Conservation (phyloP, 2,888 invertebrate genomes). For the Anodontia alba region DNA sequence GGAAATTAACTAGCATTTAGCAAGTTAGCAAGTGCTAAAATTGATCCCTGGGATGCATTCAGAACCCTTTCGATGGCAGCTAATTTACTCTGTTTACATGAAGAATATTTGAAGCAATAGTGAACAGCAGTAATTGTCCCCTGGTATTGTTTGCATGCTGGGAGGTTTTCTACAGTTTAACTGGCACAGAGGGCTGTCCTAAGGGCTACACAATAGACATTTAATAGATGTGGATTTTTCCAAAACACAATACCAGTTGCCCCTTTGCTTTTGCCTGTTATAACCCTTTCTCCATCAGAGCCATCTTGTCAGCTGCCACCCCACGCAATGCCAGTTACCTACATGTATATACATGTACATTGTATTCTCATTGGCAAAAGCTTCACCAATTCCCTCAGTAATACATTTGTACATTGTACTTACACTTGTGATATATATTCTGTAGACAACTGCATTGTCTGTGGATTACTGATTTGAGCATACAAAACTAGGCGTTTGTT, state of each 20-base stretch:
- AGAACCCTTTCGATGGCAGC: slow-evolving; percentile 38
- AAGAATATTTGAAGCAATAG: slow-evolving; percentile 54
- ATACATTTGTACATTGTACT: no score
- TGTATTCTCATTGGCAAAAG: slow-evolving; percentile 19
- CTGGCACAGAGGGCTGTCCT: slow-evolving; percentile 40
- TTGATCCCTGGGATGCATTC: slow-evolving; percentile 47
- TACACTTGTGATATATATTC: slow-evolving; percentile 13
- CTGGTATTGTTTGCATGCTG: slow-evolving; percentile 35
- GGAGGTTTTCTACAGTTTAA: slow-evolving; percentile 42
- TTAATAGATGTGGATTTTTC: slow-evolving; percentile 40
- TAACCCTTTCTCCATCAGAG: slow-evolving; percentile 44
- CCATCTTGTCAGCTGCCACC: neutral
- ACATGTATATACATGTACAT: no score
- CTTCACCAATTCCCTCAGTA: slow-evolving; percentile 1
- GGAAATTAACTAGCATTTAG: no score
- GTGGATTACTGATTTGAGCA: slow-evolving; percentile 28
- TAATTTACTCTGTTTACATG: slow-evolving; percentile 20
- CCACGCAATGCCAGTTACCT: neutral
- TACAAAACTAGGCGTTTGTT: no score
- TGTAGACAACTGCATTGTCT: neutral
- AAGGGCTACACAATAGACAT: slow-evolving; percentile 49
- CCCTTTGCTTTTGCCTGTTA: slow-evolving; percentile 50
- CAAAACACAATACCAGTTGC: slow-evolving; percentile 28
- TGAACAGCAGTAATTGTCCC: slow-evolving; percentile 40
- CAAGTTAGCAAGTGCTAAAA: no score